These are phyloP conservation scores for Samia ricini DNA, from an alignment of 1,140 invertebrate genomes.

Conservation along the genomic window DNA sequence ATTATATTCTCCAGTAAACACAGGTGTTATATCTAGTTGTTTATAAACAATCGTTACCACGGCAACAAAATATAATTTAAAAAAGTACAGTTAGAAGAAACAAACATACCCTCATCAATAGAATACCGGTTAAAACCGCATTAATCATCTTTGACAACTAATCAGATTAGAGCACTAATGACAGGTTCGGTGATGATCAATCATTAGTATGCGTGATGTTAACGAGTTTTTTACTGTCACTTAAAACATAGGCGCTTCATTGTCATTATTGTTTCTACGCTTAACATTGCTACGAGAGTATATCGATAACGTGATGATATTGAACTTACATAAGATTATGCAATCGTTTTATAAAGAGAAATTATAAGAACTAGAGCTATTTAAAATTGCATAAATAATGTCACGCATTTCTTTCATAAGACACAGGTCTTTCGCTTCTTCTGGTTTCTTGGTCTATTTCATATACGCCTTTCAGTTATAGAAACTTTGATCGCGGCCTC, in stretches of 20 bases:
- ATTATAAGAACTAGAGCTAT: no score
- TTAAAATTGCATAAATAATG: no score
- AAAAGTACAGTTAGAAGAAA: not conserved
- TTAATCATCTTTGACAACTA: not conserved
- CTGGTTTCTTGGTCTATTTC: no score
- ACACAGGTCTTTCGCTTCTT: no score
- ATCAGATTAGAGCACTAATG: not conserved
- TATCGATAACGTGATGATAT: not conserved
- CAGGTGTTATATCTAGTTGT: no score
- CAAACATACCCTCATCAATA: not conserved
- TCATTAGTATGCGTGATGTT: not conserved
- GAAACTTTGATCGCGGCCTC: no score
- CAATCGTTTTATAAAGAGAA: not conserved
- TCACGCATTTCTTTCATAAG: no score
- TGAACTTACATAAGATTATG: not conserved
- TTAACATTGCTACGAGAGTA: not conserved
- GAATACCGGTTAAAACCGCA: not conserved
- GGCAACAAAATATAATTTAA: no score
- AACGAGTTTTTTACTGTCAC: not conserved
- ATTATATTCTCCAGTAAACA: no score
- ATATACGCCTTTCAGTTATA: no score
- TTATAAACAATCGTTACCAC: no score
- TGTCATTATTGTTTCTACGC: not conserved
- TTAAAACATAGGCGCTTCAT: not conserved
- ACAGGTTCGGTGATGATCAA: not conserved